Base-by-base conservation (phyloP, 2,888 invertebrate species). In the Eristalis intricaria region DNA sequence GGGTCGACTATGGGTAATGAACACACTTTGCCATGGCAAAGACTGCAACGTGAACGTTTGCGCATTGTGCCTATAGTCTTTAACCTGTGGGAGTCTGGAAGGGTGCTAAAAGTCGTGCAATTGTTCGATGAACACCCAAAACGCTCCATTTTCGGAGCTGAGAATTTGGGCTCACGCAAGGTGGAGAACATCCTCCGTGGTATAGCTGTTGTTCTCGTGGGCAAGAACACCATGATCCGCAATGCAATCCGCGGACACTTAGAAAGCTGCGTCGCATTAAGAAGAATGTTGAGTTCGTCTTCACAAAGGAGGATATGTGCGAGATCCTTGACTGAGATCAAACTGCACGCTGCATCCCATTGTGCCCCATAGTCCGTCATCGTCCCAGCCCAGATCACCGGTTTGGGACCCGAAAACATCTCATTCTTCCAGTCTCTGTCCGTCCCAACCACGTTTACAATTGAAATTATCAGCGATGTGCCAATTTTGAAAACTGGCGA, bases 221-320 rank as follows among this genome's bases (percentile, higher is more conserved):
- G 99, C 88, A 99, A 99, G 94, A 99, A 99, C 94, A 99, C 99
- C 92, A 99, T 99, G 99, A 99, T 99, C 97, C 96, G 99, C 89
- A 99, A 99, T 93, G 99, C 99, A 75, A 99, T 99, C 93, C 96
- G 98, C 90, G 99, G 99, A 75, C 99, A 99, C 93, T 94, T 99
- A 90, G 98, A 99, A 91, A 97, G 97, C 92, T 99, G 91, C 98
- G 99, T 0, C 97, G 99, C 94, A 98, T 99, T 93, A 97, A 96
- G 92, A 98, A 98, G 90, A 99, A 99, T 93, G 98, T 99, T 74
- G 99, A 99, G 86, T 99, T 99, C 91, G 99, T 99, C 15, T 99
- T 99, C 95, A 99, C 99, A 90, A 97, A 98, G 90, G 97, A 97
- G 71, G 99, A 99, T 93, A 95, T 99, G 89, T 96, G 96, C 78